Base-by-base conservation (phyloP, 1,140 invertebrate genomes). In the Hesperophylax magnus region DNA sequence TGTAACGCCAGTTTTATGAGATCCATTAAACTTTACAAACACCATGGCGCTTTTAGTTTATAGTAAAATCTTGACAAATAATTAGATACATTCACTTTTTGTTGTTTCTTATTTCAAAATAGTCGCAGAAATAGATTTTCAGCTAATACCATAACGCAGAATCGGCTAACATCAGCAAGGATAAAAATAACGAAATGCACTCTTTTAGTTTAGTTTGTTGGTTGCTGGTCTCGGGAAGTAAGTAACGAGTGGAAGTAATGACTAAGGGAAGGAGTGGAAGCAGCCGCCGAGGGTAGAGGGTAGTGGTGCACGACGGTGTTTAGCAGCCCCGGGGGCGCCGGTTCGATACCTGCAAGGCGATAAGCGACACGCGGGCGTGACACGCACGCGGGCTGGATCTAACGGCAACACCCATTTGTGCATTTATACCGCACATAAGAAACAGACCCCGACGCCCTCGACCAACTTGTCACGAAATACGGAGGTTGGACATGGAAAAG, bases 301-400 rank as follows among this genome's bases (percentile, higher is more conserved):
- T 47, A 20, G 71, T n/a, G 71, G 53, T 56, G 22, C 71, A 71
- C 71, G 67, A 8, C 34, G 71, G 39, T 47, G 67, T 24, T 47
- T n/a, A 69, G 65, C 34, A 18, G 39, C 15, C 67, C 67, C 71
- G 22, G n/a, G 71, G 71, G 71, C 71, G 71, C 71, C 71, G 27
- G 15, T 31, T 18, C 53, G 69, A 72, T 75, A 54, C 71, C 14
- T 24, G 8, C 52, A 22, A 58, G 71, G 34, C 47, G 69, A 75
- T 75, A 75, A 75, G 71, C 71, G 71, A 75, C 71, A 75, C 71
- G 71, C 71, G 56, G 52, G 11, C 71, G 67, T n/a, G 24, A 34
- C 67, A 20, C n/a, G 67, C 71, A 75, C 71, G 71, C 71, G 56
- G 52, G 11, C 53, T n/a, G n/a, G 17, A 34, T 39, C 31, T 52